Evolutionary conservation across 2,113 vertebrate genomes (phyloP).

Genomic region (Ursus arctos): DNA sequence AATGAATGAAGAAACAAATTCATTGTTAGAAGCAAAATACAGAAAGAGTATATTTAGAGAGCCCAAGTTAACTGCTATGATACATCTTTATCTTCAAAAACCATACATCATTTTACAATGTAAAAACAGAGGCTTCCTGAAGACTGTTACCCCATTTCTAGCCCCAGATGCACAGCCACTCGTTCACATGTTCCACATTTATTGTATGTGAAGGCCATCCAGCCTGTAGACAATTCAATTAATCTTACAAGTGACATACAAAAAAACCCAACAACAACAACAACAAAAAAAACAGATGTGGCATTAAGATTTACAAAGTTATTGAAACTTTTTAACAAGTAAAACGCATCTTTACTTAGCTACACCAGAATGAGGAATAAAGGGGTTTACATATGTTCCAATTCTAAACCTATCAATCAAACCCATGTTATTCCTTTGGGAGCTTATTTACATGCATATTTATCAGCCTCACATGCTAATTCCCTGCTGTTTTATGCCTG

Average conservation of each 20-base stretch:
- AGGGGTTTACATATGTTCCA: slow-evolving; percentile 99
- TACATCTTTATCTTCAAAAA: slow-evolving; percentile 38
- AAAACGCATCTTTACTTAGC: slow-evolving; percentile 95
- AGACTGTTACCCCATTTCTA: background rate
- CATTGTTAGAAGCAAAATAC: background rate
- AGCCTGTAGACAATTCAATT: slow-evolving; percentile 88
- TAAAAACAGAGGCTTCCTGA: background rate
- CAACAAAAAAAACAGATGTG: slow-evolving; percentile 96
- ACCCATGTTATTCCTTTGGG: slow-evolving; percentile 99
- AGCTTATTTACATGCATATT: slow-evolving; percentile 99
- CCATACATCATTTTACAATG: slow-evolving; percentile 49
- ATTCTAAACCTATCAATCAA: slow-evolving; percentile 99
- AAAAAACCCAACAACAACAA: slow-evolving; percentile 52
- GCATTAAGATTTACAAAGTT: slow-evolving; percentile 99
- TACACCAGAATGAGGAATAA: slow-evolving; percentile 97
- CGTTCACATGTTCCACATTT: slow-evolving; percentile 11
- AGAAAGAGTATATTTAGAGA: background rate
- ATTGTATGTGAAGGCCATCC: slow-evolving; percentile 81
- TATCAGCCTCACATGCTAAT: slow-evolving; percentile 99
- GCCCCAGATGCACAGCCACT: background rate
- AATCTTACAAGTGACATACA: slow-evolving; percentile 95
- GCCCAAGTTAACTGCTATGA: slow-evolving; percentile 14
- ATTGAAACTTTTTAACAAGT: slow-evolving; percentile 99
- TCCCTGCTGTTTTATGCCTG: slow-evolving; percentile 99
- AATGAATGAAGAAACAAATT: slow-evolving; percentile 34